phyloP scores from a whole-genome alignment of 1,140 invertebrate species.

The Hyles euphorbiae region DNA sequence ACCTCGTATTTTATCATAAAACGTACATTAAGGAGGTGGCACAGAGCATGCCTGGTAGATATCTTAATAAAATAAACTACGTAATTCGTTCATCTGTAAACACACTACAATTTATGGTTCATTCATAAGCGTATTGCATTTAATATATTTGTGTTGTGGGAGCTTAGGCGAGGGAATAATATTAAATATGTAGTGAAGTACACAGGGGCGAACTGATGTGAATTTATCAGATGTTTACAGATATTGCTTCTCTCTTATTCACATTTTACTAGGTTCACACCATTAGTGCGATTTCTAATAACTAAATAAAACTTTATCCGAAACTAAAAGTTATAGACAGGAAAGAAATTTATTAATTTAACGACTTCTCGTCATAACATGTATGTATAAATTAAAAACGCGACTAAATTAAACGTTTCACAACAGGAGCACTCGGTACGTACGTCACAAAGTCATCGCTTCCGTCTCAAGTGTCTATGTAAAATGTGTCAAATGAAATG shows the following conservation, averaged over 20 bases:
- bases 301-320: background rate
- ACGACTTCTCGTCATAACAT: constrained; percentile 34
- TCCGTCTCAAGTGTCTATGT: constrained; percentile 14
- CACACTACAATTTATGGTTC: constrained; percentile 25
- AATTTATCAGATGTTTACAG: background rate
- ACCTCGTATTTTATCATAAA: constrained; percentile 13
- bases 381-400: constrained; percentile 37
- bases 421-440: constrained; percentile 16
- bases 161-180: constrained; percentile 4
- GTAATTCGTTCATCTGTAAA: constrained; percentile 27
- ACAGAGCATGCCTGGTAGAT: background rate
- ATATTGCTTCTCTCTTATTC: background rate
- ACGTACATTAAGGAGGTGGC: background rate
- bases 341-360: constrained; percentile 40
- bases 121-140: constrained; percentile 49
- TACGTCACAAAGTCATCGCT: constrained; percentile 15
- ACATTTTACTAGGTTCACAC: background rate
- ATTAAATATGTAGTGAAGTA: background rate
- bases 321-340: constrained; percentile 11
- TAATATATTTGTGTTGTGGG: constrained; percentile 34
- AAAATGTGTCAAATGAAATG: constrained; percentile 40
- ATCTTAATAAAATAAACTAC: constrained; percentile 23
- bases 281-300: too few species aligned
- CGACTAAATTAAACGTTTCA: constrained; percentile 25
- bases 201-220: background rate